phyloP scores from a whole-genome alignment of 1,140 invertebrate genomes.

The Lepidurus arcticus region DNA sequence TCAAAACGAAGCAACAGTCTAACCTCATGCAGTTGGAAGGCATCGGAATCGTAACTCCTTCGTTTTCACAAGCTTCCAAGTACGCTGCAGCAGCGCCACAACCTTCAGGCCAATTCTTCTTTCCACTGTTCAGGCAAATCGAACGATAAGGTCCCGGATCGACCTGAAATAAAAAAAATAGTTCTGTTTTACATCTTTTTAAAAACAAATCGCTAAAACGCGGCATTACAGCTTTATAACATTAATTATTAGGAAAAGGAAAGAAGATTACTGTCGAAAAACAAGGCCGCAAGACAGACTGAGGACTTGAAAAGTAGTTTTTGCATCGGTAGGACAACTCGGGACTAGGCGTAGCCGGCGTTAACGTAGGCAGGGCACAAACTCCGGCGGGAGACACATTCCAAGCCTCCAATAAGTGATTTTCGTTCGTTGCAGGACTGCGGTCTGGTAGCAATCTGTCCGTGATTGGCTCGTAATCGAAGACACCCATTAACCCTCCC shows the following conservation, averaged over 20 bases:
- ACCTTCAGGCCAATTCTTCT: conserved; percentile 45
- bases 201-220: not conserved
- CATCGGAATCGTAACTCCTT: conserved; percentile 67
- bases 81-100: conserved; percentile 73
- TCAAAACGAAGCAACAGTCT: not conserved
- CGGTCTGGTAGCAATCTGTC: conserved; percentile 63
- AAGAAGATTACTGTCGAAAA: not conserved
- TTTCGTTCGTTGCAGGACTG: conserved; percentile 46
- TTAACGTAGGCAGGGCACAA: conserved; percentile 12
- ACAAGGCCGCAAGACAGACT: conserved; percentile 2
- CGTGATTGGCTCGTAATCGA: conserved; percentile 79
- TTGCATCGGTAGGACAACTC: not conserved
- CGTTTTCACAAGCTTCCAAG: conserved; percentile 62
- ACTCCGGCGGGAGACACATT: conserved; percentile 18
- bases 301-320: conserved; percentile 15
- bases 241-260: not conserved
- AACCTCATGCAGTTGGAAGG: conserved; percentile 71
- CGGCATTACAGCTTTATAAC: not conserved
- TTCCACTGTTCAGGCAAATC: conserved; percentile 55
- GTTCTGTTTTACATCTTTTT: not conserved
- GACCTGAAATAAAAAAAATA: conserved; percentile 43
- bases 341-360: not conserved
- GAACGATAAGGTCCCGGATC: conserved; percentile 55
- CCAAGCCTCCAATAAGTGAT: conserved; percentile 46
- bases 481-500: conserved; percentile 77